A percentile compares a stretch with the other conserved stretches of the same genome.
These are phyloP conservation scores for Neoscelio sp. DNA, from an alignment of 2,888 invertebrate species.

Conservation along the genomic window DNA sequence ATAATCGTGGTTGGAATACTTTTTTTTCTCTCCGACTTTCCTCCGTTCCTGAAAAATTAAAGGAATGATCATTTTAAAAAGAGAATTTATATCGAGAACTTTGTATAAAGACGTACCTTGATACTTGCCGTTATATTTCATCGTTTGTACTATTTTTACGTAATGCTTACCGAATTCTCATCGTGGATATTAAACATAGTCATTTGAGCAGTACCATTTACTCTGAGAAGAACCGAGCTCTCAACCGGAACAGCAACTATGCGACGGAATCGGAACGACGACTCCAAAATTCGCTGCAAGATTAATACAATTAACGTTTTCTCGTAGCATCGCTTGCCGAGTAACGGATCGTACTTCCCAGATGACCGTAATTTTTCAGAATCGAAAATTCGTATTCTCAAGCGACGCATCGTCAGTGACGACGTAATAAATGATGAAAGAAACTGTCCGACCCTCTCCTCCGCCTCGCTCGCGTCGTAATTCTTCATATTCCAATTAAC, in stretches of 20 bases:
- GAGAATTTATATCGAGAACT: no score
- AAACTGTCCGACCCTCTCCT: slow-evolving; percentile 29
- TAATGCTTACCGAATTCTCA: no score
- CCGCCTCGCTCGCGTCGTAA: slow-evolving; percentile 41
- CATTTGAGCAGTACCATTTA: no score
- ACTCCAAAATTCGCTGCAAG: background rate
- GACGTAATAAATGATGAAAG: slow-evolving; percentile 54
- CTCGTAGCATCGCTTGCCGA: slow-evolving; percentile 1
- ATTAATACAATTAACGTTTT: slow-evolving; percentile 28
- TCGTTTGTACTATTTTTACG: no score
- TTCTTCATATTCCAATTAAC: slow-evolving; percentile 66
- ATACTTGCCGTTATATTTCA: no score
- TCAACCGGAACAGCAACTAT: slow-evolving; percentile 3
- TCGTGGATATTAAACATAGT: no score
- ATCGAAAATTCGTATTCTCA: slow-evolving; percentile 50
- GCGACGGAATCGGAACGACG: slow-evolving; percentile 3
- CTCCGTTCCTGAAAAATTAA: no score
- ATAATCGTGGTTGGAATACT: no score
- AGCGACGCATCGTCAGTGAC: slow-evolving; percentile 33
- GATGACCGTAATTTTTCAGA: slow-evolving; percentile 37
- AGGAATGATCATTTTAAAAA: no score
- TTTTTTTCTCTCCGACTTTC: no score
- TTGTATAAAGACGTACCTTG: no score
- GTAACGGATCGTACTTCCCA: background rate
- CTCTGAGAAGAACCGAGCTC: no score